Base-by-base conservation (phyloP, 2,888 invertebrate genomes). In the Lissonota sp. region DNA sequence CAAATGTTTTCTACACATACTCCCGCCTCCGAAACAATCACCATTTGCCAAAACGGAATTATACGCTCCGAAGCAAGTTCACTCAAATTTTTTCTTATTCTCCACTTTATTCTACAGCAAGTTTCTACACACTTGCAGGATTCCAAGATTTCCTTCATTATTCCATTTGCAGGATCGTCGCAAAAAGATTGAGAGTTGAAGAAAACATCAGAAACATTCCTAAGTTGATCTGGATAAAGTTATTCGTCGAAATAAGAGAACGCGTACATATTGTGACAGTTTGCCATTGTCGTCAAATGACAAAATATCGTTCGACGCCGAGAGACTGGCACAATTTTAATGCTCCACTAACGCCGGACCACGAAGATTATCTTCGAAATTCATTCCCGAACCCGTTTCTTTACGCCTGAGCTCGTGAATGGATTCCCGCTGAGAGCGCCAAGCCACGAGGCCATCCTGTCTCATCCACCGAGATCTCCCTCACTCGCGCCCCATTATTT, bases 361-460 rank as follows among this genome's bases (percentile, higher is more conserved):
- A 80, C 77, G 84, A n/a, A 88, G 84, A 87, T 89, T 86, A 90
- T 90, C 90, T 89, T 79, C 76, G 77, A 83, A 88, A 88, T 88
- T 90, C 89, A 91, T 91, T 90, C 86, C 82, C 82, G 86, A 89
- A 90, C 91, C 87, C 89, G 91, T 91, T 92, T 87, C 87, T 88
- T 87, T 84, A 84, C 88, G 86, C 84, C 82, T 83, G 85, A 86
- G 86, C 82, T 85, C 84, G 76, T 89, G 88, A 90, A 91, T 90
- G 87, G 88, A 83, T 82, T 83, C 91, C 91, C 86, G 90, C 89
- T 89, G 91, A 12, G 89, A 81, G 83, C 83, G 86, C 86, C 72
- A 55, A 60, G 64, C 67, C 64, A 74, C 53, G 72, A 55, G 55
- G 57, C 64, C 42, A 57, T n/a, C n/a, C 14, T 49, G n/a, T 14